These are phyloP conservation scores for Nemoura dubitans DNA, from an alignment of 2,888 invertebrate species.

Conservation along the genomic window DNA sequence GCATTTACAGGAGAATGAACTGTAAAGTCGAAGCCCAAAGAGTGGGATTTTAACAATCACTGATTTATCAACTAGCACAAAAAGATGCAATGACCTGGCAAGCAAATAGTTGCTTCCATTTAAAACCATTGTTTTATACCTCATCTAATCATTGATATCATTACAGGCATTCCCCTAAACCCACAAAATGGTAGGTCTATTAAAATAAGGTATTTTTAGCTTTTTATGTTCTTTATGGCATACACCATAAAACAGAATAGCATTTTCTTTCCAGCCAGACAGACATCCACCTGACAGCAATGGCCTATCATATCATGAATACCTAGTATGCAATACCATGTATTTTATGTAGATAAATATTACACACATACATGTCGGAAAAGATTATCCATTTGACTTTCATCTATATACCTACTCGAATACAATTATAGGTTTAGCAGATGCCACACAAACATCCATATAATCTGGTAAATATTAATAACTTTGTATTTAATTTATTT, in stretches of 20 bases:
- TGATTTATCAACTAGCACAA: too few relatives aligned
- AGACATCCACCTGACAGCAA: not conserved
- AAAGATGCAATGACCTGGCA: too few relatives aligned
- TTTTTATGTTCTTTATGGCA: not conserved
- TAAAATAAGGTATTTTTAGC: too few relatives aligned
- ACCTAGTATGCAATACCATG: not conserved
- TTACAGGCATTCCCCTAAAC: too few relatives aligned
- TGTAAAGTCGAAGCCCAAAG: too few relatives aligned
- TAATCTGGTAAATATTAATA: conserved; percentile 12
- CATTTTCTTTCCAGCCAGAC: not conserved
- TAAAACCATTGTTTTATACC: too few relatives aligned
- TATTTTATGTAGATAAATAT: not conserved
- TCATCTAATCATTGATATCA: too few relatives aligned
- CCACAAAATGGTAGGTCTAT: too few relatives aligned
- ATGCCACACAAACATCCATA: not conserved
- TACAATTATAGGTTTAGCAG: not conserved
- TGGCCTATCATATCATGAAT: not conserved
- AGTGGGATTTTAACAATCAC: too few relatives aligned
- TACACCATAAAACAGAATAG: not conserved
- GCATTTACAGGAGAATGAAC: too few relatives aligned
- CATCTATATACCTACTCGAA: not conserved
- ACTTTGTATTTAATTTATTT: not conserved
- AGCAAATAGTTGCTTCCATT: too few relatives aligned
- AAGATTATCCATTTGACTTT: not conserved
- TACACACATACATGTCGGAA: not conserved